Evolutionary conservation across 2,113 vertebrate genomes (phyloP), one percentile per base, ranked within the genome.

Genomic region (Nannobrachium achirus): DNA sequence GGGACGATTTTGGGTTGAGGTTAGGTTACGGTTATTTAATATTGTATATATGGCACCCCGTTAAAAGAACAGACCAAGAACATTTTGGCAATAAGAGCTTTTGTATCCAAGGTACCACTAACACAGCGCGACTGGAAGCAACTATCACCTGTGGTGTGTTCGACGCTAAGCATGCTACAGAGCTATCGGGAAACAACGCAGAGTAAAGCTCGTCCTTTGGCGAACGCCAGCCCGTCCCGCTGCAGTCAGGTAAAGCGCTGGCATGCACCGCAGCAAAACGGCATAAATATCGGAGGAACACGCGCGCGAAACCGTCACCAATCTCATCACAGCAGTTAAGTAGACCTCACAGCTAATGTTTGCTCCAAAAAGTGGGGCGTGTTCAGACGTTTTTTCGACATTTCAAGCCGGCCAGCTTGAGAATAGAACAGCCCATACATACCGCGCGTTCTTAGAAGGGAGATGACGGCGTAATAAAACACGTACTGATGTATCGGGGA

Each of bases 261-360:
- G 46, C 42, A 8, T 14, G 38, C 16, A 16, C 10, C 1, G 15
- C 8, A 60, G 16, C 41, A 18, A n/a, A 42, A 42, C 51, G 2
- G 3, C 41, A 57, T 57, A 41, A 58, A 58, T 42, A 58, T 39
- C 42, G 44, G 51, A 49, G 51, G 49, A 14, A 51, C 41, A 51
- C 42, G 39, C 45, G 44, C 46, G 56, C 20, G 49, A 7, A 38
- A 72, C 49, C 51, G 40, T 13, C 44, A 60, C 66, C 56, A 74
- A 53, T 45, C n/a, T 33, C 25, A 33, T 33, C 25, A 33, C 3
- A 33, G 20, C 20, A 25, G 25, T 33, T 33, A 33, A 33, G 25
- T 33, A 33, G 25, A 33, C 25, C 25, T 33, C 25, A 33, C 25
- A 33, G 25, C 25, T 33, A 33, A 5, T 3, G 25, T 33, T 33